Conservation (phyloP, 2,888 invertebrate genomes). For the Oscheius sp. region DNA sequence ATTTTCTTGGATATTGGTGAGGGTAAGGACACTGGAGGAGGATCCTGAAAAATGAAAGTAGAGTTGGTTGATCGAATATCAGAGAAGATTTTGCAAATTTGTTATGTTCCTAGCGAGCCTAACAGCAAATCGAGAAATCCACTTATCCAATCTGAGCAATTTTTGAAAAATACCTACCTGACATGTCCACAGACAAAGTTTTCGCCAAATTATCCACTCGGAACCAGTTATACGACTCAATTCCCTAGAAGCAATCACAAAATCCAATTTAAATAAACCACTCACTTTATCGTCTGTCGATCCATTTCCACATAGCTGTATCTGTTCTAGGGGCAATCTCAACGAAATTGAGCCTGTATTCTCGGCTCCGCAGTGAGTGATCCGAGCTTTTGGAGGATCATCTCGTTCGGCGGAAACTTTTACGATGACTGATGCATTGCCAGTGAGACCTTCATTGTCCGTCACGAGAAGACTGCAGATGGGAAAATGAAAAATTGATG, state of each 20-base stretch:
- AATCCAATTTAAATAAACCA: background rate
- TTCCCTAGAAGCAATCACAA: slow-evolving; percentile 37
- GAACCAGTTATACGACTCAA: slow-evolving; percentile 39
- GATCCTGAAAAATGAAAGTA: slow-evolving; percentile 30
- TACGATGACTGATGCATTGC: slow-evolving; percentile 32
- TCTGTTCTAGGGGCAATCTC: slow-evolving; percentile 34
- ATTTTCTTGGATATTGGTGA: slow-evolving; percentile 42
- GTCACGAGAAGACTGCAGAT: slow-evolving; percentile 34
- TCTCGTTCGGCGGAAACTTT: slow-evolving; percentile 34
- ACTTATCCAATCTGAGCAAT: too few species aligned
- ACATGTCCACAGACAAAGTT: slow-evolving; percentile 35
- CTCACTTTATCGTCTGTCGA: slow-evolving; percentile 39
- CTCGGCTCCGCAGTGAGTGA: slow-evolving; percentile 33
- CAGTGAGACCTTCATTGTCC: slow-evolving; percentile 28
- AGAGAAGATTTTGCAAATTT: background rate
- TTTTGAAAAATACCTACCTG: slow-evolving; percentile 20
- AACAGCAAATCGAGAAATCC: background rate
- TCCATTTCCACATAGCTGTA: slow-evolving; percentile 39
- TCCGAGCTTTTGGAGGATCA: slow-evolving; percentile 43
- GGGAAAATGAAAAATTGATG: background rate
- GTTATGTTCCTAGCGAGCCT: too few species aligned
- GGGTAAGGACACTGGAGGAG: slow-evolving; percentile 32
- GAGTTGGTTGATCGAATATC: too few species aligned
- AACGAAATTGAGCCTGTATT: slow-evolving; percentile 38
- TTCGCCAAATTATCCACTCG: slow-evolving; percentile 35